Evolutionary conservation across 2,113 vertebrate genomes (phyloP).

Genomic region (Macrotus californicus): DNA sequence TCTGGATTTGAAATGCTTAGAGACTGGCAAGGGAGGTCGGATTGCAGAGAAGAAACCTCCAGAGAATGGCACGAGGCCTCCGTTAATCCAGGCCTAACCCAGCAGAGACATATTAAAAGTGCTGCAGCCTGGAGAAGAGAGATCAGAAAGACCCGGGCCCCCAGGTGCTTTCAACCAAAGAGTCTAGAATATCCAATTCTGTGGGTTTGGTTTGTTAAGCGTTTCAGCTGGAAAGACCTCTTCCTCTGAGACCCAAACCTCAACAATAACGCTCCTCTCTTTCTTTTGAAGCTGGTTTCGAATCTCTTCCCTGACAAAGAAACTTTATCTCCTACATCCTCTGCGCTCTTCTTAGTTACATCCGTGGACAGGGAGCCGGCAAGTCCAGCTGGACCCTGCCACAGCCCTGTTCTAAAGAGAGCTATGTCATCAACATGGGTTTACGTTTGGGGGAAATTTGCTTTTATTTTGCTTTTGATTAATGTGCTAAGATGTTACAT

Average conservation of each 20-base stretch:
- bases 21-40: not conserved
- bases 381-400: not conserved
- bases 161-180: conserved; percentile 17
- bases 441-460: not conserved
- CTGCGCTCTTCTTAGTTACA: not conserved
- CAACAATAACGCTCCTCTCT: not conserved
- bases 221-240: conserved; percentile 25
- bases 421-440: not conserved
- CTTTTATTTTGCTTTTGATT: conserved; percentile 47
- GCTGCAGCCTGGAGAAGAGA: not conserved
- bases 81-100: not conserved
- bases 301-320: conserved; percentile 34
- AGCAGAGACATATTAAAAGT: not conserved
- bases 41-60: not conserved
- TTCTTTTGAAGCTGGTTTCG: conserved; percentile 44
- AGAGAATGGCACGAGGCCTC: not conserved
- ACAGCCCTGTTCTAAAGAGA: not conserved
- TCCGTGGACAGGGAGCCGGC: not conserved
- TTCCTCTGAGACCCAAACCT: conserved; percentile 44
- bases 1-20: not conserved
- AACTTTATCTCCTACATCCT: conserved; percentile 33
- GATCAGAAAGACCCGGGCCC: not conserved
- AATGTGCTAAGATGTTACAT: not conserved
- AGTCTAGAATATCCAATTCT: conserved; percentile 29
- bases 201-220: conserved; percentile 20